Percentiles rank a stretch among this genome's conserved stretches.
phyloP scores from a whole-genome alignment of 2,888 invertebrate genomes.

The Ophion slaviceki region DNA sequence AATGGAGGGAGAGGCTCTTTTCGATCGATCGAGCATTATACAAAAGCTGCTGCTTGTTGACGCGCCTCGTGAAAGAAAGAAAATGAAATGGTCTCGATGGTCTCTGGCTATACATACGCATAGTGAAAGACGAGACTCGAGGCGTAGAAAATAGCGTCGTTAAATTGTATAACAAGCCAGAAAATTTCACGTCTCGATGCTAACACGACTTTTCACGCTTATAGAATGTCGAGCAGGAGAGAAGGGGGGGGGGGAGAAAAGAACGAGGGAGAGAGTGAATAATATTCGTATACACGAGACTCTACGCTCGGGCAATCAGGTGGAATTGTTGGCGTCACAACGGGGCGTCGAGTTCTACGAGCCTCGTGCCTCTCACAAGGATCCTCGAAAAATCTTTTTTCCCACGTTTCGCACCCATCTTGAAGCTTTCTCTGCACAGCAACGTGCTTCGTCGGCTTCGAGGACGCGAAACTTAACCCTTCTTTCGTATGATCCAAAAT shows the following conservation, averaged over 20 bases:
- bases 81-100: conserved; percentile 31
- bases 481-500: conserved; percentile 61
- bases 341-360: conserved; percentile 73
- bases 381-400: conserved; percentile 68
- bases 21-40: conserved; percentile 35
- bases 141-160: conserved; percentile 65
- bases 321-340: conserved; percentile 79
- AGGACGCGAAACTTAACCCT: conserved; percentile 36
- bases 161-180: conserved; percentile 61
- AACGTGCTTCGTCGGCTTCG: conserved; percentile 53
- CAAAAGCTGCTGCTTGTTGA: conserved; percentile 26
- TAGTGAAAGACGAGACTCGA: conserved; percentile 56
- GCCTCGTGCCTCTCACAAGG: conserved; percentile 43
- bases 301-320: conserved; percentile 79
- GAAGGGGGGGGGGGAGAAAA: conserved; percentile 54
- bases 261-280: conserved; percentile 39
- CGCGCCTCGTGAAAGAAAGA: conserved; percentile 36
- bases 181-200: conserved; percentile 65
- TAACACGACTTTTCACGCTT: conserved; percentile 58
- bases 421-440: conserved; percentile 9
- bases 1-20: not conserved
- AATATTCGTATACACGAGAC: conserved; percentile 48
- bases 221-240: conserved; percentile 40
- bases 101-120: not conserved
- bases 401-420: conserved; percentile 75